Base-by-base conservation (phyloP, 2,113 vertebrate species). In the Cebidichthys violaceus region DNA sequence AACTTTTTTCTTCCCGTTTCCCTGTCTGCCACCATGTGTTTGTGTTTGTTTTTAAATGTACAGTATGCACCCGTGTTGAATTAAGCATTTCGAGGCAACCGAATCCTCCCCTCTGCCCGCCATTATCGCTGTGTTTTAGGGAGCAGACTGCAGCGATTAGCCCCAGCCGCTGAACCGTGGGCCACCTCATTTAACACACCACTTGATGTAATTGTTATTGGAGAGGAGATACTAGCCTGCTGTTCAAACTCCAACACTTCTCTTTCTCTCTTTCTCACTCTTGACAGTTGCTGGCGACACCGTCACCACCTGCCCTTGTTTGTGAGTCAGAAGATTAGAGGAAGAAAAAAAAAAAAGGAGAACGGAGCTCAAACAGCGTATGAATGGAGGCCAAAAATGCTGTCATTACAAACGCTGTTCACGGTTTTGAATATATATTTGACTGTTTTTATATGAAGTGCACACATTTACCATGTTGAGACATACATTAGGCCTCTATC, bases 141-240 rank as follows among this genome's bases (percentile, higher is more conserved):
- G 69, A 90, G 87, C 90, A 88, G 93, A 88, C 88, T 91, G 85
- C 82, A 82, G 85, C 64, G 88, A 91, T 93, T 93, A 93, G 88
- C 82, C 82, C 74, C 50, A 61, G 82, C 87, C 88, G 73, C 85
- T 91, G 88, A 92, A 91, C 89, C 77, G 43, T 83, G 87, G 82
- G 85, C 88, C 89, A 77, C 90, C 88, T 91, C 89, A 87, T 94
- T 93, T 88, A 93, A 88, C 91, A 92, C 92, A 90, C 64, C 90
- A 89, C 90, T 93, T 90, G 72, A 84, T 88, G 85, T 89, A 90
- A 92, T 91, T 91, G 92, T 92, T 91, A 91, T 86, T 89, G 77
- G 89, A 90, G 87, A 81, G 86, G 82, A 88, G 90, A 90, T 87
- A 82, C 83, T 61, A 60, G 64, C 77, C 89, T 72, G 84, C 87